phyloP scores from a whole-genome alignment of 2,888 invertebrate genomes.

The Caenorhabditis uteleia region DNA sequence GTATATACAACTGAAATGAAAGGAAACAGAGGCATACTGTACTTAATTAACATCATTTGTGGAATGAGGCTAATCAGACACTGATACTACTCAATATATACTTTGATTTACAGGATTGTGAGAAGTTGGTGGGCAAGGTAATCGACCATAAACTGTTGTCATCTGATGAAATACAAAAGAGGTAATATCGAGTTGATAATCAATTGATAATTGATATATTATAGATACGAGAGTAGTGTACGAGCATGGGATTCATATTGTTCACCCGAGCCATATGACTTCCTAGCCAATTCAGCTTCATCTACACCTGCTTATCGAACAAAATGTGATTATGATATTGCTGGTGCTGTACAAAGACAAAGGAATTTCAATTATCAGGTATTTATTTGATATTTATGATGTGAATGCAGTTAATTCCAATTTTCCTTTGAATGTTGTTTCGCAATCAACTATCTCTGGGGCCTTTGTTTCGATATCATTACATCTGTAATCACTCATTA shows the following conservation, averaged over 20 bases:
- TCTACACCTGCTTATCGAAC: slow-evolving; percentile 46
- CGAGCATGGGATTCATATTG: slow-evolving; percentile 55
- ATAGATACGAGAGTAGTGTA: slow-evolving; percentile 53
- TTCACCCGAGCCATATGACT: slow-evolving; percentile 68
- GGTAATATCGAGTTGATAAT: slow-evolving; percentile 17
- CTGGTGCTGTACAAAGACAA: slow-evolving; percentile 71
- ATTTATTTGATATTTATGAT: no score
- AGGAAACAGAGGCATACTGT: no score
- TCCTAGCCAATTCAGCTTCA: slow-evolving; percentile 60
- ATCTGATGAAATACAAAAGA: slow-evolving; percentile 64
- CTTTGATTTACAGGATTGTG: slow-evolving; percentile 57
- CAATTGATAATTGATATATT: slow-evolving; percentile 2
- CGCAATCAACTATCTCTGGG: background rate
- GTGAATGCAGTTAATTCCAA: no score
- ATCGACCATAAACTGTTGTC: slow-evolving; percentile 71
- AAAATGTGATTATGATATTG: slow-evolving; percentile 70
- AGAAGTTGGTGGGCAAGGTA: slow-evolving; percentile 67
- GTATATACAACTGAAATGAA: no score
- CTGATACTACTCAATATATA: no score
- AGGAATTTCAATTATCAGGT: slow-evolving; percentile 73
- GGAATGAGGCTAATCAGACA: no score
- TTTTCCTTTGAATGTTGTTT: no score
- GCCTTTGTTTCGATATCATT: background rate
- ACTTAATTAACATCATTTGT: background rate
- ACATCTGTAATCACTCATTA: background rate